phyloP scores from a whole-genome alignment of 2,888 invertebrate genomes.

The Ichneumon xanthorius region DNA sequence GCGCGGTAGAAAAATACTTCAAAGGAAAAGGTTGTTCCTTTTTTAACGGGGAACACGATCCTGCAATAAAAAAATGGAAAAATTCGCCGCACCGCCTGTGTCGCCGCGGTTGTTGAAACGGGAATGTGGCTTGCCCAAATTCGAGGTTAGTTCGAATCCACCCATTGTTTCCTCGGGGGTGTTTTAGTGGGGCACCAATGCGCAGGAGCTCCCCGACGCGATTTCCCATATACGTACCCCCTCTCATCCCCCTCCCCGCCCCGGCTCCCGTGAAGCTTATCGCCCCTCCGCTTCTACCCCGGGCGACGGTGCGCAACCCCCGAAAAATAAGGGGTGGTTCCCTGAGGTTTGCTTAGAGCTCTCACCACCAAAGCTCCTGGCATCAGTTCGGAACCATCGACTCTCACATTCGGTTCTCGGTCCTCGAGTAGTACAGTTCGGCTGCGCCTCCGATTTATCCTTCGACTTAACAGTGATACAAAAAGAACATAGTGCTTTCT shows the following conservation, averaged over 20 bases:
- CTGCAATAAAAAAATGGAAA: background rate
- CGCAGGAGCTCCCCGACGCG: slow-evolving; percentile 81
- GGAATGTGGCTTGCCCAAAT: slow-evolving; percentile 67
- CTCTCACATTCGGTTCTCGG: slow-evolving; percentile 6
- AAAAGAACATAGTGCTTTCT: background rate
- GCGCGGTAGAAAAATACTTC: background rate
- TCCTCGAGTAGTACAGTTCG: slow-evolving; percentile 6
- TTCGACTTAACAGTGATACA: slow-evolving; percentile 15
- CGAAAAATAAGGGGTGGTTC: slow-evolving; percentile 78
- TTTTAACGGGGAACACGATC: background rate
- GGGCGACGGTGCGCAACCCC: slow-evolving; percentile 66
- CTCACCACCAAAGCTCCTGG: slow-evolving; percentile 68
- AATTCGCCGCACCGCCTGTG: background rate
- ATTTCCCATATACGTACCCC: slow-evolving; percentile 72
- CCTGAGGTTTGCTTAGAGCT: slow-evolving; percentile 74
- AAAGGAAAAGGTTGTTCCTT: background rate
- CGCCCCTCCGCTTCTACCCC: slow-evolving; percentile 45
- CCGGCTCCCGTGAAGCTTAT: slow-evolving; percentile 49
- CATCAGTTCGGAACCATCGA: slow-evolving; percentile 49
- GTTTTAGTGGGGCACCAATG: slow-evolving; percentile 83
- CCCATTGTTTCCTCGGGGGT: slow-evolving; percentile 76
- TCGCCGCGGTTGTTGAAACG: background rate
- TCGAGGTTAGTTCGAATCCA: slow-evolving; percentile 71
- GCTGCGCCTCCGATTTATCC: background rate
- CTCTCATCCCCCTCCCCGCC: slow-evolving; percentile 40